phyloP scores from a whole-genome alignment of 1,140 invertebrate species.

The Drosophila saltans region DNA sequence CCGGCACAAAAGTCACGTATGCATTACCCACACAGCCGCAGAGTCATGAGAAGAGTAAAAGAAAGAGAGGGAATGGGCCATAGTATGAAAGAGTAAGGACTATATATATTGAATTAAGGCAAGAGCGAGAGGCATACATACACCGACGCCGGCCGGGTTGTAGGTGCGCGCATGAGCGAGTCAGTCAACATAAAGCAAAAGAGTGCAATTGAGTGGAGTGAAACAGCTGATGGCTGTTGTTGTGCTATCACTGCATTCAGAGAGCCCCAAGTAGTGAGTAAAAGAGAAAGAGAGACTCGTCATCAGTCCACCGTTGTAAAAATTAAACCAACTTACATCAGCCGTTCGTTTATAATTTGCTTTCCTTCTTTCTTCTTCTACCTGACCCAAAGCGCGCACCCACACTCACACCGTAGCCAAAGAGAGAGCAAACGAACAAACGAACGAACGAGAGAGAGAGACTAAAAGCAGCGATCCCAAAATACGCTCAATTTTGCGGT shows the following conservation, averaged over 20 bases:
- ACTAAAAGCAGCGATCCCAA: background rate
- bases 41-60: constrained; percentile 1
- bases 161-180: constrained; percentile 73
- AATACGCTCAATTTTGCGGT: constrained; percentile 4
- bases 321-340: constrained; percentile 69
- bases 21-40: constrained; percentile 46
- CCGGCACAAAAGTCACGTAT: constrained; percentile 74
- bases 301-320: constrained; percentile 37
- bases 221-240: constrained; percentile 40
- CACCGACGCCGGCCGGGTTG: constrained; percentile 59
- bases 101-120: background rate
- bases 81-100: background rate
- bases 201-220: constrained; percentile 32
- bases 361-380: constrained; percentile 41
- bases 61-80: background rate
- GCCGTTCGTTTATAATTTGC: constrained; percentile 43
- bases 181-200: constrained; percentile 18
- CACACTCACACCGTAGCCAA: constrained; percentile 15
- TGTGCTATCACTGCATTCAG: background rate
- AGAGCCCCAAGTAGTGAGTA: background rate
- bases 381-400: constrained; percentile 34
- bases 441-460: no score
- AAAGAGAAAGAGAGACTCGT: constrained; percentile 25
- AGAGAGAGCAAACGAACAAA: background rate
- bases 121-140: constrained; percentile 24